These are phyloP conservation scores for Panagrolaimus sp. DNA, from an alignment of 1,140 invertebrate species.

Conservation along the genomic window DNA sequence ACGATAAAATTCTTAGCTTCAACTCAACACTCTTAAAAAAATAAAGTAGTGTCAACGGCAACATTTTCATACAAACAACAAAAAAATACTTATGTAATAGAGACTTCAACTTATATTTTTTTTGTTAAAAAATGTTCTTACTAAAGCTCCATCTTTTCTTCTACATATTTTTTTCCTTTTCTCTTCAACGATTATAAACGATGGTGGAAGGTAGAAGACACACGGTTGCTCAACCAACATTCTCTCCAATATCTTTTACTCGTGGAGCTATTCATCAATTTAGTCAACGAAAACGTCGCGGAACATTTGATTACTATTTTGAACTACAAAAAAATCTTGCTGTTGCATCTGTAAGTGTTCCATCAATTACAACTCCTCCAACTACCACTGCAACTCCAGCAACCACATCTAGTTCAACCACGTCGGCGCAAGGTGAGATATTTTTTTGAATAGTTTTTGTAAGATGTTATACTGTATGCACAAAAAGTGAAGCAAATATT, in stretches of 20 bases:
- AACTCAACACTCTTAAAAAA: background rate
- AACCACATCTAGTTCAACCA: background rate
- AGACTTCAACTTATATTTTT: background rate
- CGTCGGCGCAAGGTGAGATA: slow-evolving; percentile 2
- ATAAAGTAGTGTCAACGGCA: background rate
- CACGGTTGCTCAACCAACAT: slow-evolving; percentile 8
- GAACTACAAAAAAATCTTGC: slow-evolving; percentile 9
- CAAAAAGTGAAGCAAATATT: too few relatives aligned
- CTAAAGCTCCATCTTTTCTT: background rate
- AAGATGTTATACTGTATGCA: too few relatives aligned
- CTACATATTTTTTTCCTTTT: too few relatives aligned
- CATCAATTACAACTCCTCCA: background rate
- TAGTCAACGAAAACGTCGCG: background rate
- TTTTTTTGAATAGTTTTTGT: too few relatives aligned
- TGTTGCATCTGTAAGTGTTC: slow-evolving; percentile 10
- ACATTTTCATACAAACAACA: slow-evolving; percentile 6
- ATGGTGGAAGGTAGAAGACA: background rate
- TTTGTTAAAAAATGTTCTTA: background rate
- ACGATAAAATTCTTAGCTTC: background rate
- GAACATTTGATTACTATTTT: slow-evolving; percentile 2
- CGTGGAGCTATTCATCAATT: background rate
- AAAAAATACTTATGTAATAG: slow-evolving; percentile 5
- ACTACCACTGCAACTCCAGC: background rate
- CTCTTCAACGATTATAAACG: background rate
- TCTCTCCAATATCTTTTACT: background rate